phyloP scores from a whole-genome alignment of 2,113 vertebrate species.

The Neofelis nebulosa region DNA sequence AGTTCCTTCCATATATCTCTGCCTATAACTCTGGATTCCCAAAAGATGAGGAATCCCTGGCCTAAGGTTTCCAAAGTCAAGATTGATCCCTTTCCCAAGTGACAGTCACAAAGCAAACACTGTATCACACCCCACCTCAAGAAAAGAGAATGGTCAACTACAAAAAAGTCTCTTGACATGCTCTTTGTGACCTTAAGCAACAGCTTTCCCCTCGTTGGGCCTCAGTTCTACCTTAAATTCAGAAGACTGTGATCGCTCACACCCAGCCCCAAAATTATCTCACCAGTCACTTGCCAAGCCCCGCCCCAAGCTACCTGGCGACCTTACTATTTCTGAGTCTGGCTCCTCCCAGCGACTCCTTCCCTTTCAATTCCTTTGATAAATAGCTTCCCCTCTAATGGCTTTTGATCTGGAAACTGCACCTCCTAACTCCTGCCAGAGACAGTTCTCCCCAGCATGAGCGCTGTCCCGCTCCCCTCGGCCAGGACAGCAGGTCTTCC shows the following conservation, averaged over 20 bases:
- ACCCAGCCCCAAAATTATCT: neutral
- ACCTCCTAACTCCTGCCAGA: neutral
- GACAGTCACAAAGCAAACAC: neutral
- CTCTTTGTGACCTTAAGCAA: neutral
- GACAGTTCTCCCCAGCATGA: constrained; percentile 31
- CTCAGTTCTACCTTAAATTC: neutral
- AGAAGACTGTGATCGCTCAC: neutral
- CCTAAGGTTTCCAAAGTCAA: neutral
- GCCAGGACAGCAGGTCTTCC: neutral
- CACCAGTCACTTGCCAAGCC: neutral
- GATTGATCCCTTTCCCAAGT: neutral
- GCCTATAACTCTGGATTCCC: neutral
- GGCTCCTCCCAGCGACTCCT: constrained; percentile 71
- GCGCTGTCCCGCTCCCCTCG: fast-evolving
- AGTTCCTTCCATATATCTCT: neutral
- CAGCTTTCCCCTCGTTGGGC: neutral
- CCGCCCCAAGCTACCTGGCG: constrained; percentile 50
- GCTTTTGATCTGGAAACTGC: neutral
- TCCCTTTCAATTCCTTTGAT: constrained; percentile 3
- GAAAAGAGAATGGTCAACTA: neutral
- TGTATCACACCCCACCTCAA: neutral
- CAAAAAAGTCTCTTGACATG: neutral
- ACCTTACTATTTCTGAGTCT: neutral
- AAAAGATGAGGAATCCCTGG: neutral
- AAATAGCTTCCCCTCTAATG: constrained; percentile 61